phyloP scores from a whole-genome alignment of 2,888 invertebrate species.

The Dromius quadrimaculatus region DNA sequence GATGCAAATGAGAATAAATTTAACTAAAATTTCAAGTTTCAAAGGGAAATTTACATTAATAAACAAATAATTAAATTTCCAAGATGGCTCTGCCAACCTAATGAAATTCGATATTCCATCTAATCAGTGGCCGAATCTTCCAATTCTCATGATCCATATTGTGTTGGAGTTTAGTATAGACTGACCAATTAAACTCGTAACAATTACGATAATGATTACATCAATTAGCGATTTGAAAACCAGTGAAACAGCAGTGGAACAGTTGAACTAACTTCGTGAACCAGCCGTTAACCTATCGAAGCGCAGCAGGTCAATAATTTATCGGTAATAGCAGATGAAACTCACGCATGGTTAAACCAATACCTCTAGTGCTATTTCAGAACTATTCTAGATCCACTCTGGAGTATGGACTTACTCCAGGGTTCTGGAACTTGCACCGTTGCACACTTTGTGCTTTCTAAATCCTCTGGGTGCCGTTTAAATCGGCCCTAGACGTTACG shows the following conservation, averaged over 20 bases:
- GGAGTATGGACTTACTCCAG: not conserved
- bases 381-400: not conserved
- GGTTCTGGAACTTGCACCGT: conserved; percentile 14
- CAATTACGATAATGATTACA: conserved; percentile 5
- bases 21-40: no score
- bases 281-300: not conserved
- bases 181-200: not conserved
- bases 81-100: no score
- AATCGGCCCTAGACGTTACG: conserved; percentile 24
- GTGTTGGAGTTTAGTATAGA: not conserved
- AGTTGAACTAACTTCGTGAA: not conserved
- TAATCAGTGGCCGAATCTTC: no score
- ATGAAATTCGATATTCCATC: no score
- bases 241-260: conserved; percentile 12
- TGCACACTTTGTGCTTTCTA: not conserved
- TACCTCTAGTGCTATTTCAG: conserved; percentile 7
- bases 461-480: conserved; percentile 40
- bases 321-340: conserved; percentile 31
- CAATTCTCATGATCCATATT: no score
- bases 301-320: conserved; percentile 33
- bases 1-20: no score
- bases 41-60: no score
- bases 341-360: conserved; percentile 29
- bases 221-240: conserved; percentile 16
- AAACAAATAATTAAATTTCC: no score